Conservation (phyloP, 2,113 vertebrate species). For the Etheostoma spectabile region DNA sequence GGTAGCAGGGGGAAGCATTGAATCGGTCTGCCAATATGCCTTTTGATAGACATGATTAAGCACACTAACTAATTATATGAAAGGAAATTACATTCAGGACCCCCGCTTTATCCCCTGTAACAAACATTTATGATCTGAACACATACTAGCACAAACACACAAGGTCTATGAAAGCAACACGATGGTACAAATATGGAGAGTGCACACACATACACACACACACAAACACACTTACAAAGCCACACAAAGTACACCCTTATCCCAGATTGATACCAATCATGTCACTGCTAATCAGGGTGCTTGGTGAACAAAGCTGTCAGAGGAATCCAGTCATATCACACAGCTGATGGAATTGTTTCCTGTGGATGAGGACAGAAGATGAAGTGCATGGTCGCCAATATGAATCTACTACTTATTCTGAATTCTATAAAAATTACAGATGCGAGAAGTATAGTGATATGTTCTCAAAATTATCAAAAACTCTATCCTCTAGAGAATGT, state of each 20-base stretch:
- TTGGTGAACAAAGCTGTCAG: constrained; percentile 74
- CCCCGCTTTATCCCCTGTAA: constrained; percentile 45
- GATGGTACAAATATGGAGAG: neutral
- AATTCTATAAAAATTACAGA: constrained; percentile 20
- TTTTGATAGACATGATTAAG: constrained; percentile 96
- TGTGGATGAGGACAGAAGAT: constrained; percentile 46
- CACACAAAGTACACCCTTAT: constrained; percentile 43
- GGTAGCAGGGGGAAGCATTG: constrained; percentile 88
- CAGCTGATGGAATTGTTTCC: constrained; percentile 69
- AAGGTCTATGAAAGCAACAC: constrained; percentile 13
- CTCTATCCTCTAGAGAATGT: neutral
- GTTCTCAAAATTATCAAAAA: constrained; percentile 21
- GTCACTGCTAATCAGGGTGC: constrained; percentile 66
- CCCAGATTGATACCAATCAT: constrained; percentile 67
- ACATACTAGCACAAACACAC: constrained; percentile 35
- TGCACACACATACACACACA: neutral
- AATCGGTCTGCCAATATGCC: constrained; percentile 89
- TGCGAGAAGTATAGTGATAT: constrained; percentile 5
- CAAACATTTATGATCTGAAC: constrained; percentile 40
- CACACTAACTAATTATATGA: constrained; percentile 91
- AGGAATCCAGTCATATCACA: constrained; percentile 67
- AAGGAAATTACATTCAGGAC: constrained; percentile 76
- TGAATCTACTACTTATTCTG: constrained; percentile 47
- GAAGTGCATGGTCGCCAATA: constrained; percentile 49
- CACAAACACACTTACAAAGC: neutral